Evolutionary conservation across 2,797 vertebrate species (phyloP), one percentile per base, ranked within the genome.

Genomic region (Amblyraja radiata): DNA sequence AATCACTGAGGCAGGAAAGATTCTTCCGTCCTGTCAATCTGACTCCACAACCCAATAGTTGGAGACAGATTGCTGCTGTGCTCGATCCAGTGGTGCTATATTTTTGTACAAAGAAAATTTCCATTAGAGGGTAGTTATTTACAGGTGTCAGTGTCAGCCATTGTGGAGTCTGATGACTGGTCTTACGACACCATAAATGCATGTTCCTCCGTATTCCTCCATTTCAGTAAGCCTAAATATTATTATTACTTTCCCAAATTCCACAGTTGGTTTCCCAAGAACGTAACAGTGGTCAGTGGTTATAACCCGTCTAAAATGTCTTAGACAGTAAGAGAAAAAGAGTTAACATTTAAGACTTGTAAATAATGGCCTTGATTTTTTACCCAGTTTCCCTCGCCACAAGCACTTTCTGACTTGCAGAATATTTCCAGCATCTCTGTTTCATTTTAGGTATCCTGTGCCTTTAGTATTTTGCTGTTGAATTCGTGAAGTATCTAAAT

Each of bases 81-180:
- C 68, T 32, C 21, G 6, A 65, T 88, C 65, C 61, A 88, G 61
- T n/a, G 65, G 61, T 88, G 84, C 36, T 36, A 88, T 18, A 11
- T 65, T 68, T 54, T 0, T 36, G 84, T 16, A 68, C 63, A 88
- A 88, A 36, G 84, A 68, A 7, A 36, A 39, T 88, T 88, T 88
- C 84, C 8, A 68, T 68, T 88, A 11, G n/a, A 68, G 63, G 36
- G n/a, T 77, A 65, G 84, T 88, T 65, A 88, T 88, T 88, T 88
- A 68, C n/a, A 36, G 84, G n/a, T 88, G 65, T 88, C 46, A 28
- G 80, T 83, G 46, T 83, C 84, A 68, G 8, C 68, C 8, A 16
- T 88, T 68, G 61, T 68, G 18, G n/a, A 88, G 5, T 88, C 14
- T n/a, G 84, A 65, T 16, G 28, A 65, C 28, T 14, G n/a, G 58